phyloP scores from a whole-genome alignment of 2,797 vertebrate species.

The Melanotaenia maccullochi region DNA sequence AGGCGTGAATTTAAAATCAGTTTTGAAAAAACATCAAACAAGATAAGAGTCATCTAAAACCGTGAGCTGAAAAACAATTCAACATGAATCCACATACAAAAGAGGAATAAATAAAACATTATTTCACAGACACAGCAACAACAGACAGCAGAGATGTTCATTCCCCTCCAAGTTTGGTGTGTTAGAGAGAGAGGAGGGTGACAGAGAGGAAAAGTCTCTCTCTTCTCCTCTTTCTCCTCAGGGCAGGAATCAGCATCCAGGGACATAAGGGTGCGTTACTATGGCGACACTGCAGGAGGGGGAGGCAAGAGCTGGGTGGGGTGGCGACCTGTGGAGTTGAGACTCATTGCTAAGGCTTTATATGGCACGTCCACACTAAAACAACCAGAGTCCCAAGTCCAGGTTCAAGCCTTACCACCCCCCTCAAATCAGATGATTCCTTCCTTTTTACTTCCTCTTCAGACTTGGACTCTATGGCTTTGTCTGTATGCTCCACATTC shows the following conservation, averaged over 20 bases:
- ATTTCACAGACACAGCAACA: constrained; percentile 51
- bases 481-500: constrained; percentile 7
- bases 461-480: constrained; percentile 17
- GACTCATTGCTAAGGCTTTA: constrained; percentile 65
- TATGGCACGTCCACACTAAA: constrained; percentile 75
- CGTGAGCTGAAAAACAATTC: constrained; percentile 39
- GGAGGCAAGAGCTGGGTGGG: constrained; percentile 27
- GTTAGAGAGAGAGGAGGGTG: constrained; percentile 25
- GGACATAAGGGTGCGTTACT: constrained; percentile 53
- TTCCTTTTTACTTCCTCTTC: not conserved
- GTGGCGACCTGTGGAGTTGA: constrained; percentile 31
- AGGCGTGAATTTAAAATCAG: constrained; percentile 43
- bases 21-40: constrained; percentile 32
- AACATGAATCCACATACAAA: constrained; percentile 63
- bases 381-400: constrained; percentile 11
- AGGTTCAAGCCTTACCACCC: not conserved
- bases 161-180: constrained; percentile 64
- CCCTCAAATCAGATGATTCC: not conserved
- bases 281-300: constrained; percentile 43
- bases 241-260: constrained; percentile 74
- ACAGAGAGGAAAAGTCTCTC: constrained; percentile 22
- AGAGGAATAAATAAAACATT: constrained; percentile 66
- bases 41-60: constrained; percentile 18
- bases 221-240: constrained; percentile 33
- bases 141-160: constrained; percentile 48